Percentiles rank a stretch among this genome's conserved stretches.
Conservation (phyloP, 2,797 vertebrate genomes). For the Paramormyrops hopkinsi region DNA sequence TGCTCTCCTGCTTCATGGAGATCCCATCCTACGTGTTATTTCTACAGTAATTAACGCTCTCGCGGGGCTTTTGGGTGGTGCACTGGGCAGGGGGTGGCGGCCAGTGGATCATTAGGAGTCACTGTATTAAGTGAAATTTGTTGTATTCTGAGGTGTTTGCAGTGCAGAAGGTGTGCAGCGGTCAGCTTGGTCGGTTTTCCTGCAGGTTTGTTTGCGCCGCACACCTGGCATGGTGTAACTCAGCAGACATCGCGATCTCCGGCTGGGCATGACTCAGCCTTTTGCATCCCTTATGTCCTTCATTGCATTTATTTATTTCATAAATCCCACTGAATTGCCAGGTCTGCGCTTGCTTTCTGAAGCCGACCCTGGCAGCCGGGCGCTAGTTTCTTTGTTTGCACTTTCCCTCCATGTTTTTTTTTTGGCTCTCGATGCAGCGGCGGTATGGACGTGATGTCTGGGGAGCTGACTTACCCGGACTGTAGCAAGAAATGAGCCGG, state of each 20-base stretch:
- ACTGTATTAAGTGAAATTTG: background rate
- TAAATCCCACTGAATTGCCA: background rate
- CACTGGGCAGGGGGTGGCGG: background rate
- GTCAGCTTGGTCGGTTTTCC: slow-evolving; percentile 19
- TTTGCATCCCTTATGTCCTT: background rate
- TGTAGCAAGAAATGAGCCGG: background rate
- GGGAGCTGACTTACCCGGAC: background rate
- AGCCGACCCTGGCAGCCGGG: background rate
- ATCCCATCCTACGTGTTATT: slow-evolving; percentile 35
- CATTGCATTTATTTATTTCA: background rate
- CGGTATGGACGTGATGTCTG: background rate
- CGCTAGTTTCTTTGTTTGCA: background rate
- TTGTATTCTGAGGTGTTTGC: background rate
- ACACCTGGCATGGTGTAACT: background rate
- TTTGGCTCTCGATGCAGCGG: background rate
- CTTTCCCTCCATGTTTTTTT: background rate
- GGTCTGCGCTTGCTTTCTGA: background rate
- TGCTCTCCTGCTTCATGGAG: slow-evolving; percentile 35
- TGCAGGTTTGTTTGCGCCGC: background rate
- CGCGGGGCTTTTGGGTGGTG: slow-evolving; percentile 19
- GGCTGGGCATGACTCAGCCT: slow-evolving; percentile 1
- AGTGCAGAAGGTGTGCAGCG: slow-evolving; percentile 9
- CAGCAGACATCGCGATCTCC: background rate
- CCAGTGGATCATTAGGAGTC: background rate
- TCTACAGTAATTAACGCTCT: slow-evolving; percentile 42